Evolutionary conservation across 64 coral and sea anemone species (phyloP).

Genomic region (Porites lutea): DNA sequence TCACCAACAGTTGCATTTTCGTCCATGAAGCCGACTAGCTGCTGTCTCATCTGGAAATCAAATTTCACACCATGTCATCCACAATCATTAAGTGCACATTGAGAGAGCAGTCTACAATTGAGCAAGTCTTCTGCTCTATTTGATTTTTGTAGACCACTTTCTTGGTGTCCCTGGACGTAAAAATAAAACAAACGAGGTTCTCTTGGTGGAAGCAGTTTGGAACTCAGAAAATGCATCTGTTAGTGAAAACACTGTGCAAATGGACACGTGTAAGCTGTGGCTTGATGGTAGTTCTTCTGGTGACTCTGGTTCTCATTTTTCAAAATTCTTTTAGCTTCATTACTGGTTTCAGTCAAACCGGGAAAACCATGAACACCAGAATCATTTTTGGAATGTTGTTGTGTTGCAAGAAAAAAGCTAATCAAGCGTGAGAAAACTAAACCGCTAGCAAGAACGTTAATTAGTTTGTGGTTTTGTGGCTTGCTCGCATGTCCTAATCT

Average conservation of each 20-base stretch:
- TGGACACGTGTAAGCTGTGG: not conserved
- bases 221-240: slow-evolving; percentile 35
- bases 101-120: not conserved
- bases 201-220: not conserved
- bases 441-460: no score
- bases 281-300: not conserved
- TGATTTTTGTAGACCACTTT: not conserved
- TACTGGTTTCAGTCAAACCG: no score
- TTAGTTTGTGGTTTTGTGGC: no score
- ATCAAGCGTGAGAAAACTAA: no score
- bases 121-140: not conserved
- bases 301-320: no score
- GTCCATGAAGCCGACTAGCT: not conserved
- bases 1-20: slow-evolving; percentile 47
- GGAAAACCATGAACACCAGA: no score
- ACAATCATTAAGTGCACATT: not conserved
- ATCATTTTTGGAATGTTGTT: no score
- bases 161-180: not conserved
- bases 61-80: not conserved
- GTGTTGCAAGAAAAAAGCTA: no score
- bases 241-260: not conserved
- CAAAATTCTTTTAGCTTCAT: no score
- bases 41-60: not conserved
- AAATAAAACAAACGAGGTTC: not conserved
- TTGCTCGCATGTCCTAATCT: no score